Evolutionary conservation across 2,888 invertebrate genomes (phyloP).

Genomic region (Pasiphila rectangulata): DNA sequence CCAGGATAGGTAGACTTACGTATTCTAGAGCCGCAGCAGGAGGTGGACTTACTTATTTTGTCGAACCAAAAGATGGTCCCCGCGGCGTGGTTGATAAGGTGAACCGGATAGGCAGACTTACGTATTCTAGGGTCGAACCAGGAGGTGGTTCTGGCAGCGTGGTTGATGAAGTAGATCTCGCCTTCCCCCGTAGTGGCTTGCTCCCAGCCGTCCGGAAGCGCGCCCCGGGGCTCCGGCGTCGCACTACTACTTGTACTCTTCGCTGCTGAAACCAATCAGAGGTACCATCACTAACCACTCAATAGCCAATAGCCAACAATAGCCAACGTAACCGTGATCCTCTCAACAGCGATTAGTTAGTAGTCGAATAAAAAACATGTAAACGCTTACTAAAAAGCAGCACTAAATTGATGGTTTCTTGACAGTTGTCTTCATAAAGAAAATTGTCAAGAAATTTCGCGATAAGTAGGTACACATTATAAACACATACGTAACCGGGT

Average conservation of each 20-base stretch:
- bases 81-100: too few species aligned
- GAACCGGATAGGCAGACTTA: constrained; percentile 80
- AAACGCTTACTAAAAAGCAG: too few species aligned
- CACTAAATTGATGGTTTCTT: too few species aligned
- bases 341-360: constrained; percentile 77
- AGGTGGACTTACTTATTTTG: too few species aligned
- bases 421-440: too few species aligned
- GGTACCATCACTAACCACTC: constrained; percentile 39
- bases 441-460: too few species aligned
- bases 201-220: constrained; percentile 94
- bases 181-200: constrained; percentile 92
- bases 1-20: too few species aligned
- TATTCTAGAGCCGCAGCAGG: too few species aligned
- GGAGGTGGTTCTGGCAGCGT: constrained; percentile 95
- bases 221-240: constrained; percentile 83
- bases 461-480: too few species aligned
- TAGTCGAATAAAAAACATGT: constrained; percentile 59
- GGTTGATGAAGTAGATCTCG: constrained; percentile 94
- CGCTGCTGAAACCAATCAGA: constrained; percentile 77
- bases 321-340: constrained; percentile 54
- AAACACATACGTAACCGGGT: too few species aligned
- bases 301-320: constrained; percentile 33
- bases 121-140: constrained; percentile 99
- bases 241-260: constrained; percentile 79
- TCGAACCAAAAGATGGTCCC: too few species aligned